Conservation (phyloP, 1,140 invertebrate species). For the Drosophila albomicans region DNA sequence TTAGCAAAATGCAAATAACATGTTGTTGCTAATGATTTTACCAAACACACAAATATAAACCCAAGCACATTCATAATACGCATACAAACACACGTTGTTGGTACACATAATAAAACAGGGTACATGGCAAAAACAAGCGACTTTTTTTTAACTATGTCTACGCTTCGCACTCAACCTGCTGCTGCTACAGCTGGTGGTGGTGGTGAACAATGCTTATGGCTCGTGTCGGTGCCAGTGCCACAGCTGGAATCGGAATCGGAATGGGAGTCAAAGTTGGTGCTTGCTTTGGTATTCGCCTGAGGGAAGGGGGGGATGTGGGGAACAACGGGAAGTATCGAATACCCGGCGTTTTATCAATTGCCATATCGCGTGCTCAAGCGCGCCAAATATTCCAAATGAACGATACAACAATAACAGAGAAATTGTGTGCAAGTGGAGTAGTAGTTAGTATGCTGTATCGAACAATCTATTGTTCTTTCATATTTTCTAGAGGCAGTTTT, state of each 20-base stretch:
- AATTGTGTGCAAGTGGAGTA: conserved; percentile 52
- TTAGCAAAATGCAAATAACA: conserved; percentile 78
- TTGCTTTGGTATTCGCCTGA: background rate
- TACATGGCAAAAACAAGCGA: conserved; percentile 51
- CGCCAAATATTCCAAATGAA: conserved; percentile 52
- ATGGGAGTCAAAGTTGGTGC: background rate
- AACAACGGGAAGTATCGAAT: conserved; percentile 76
- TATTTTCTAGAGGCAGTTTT: conserved; percentile 26
- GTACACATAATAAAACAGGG: conserved; percentile 58
- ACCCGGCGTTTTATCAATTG: conserved; percentile 82
- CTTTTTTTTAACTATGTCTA: conserved; percentile 52
- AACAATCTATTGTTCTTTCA: conserved; percentile 61
- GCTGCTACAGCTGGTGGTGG: background rate
- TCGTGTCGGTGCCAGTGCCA: conserved; percentile 6
- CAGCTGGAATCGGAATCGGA: background rate
- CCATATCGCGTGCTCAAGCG: conserved; percentile 71
- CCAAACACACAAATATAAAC: conserved; percentile 34
- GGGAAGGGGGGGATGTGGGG: conserved; percentile 2
- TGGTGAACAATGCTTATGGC: conserved; percentile 32
- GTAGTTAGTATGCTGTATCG: conserved; percentile 34
- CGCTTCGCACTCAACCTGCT: background rate
- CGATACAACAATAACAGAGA: conserved; percentile 44
- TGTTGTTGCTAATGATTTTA: conserved; percentile 77
- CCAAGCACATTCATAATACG: conserved; percentile 31
- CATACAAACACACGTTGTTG: conserved; percentile 7